A percentile compares a stretch with the other conserved stretches of the same genome.
Conservation (phyloP, 1,140 invertebrate genomes). For the Cyclina sinensis region DNA sequence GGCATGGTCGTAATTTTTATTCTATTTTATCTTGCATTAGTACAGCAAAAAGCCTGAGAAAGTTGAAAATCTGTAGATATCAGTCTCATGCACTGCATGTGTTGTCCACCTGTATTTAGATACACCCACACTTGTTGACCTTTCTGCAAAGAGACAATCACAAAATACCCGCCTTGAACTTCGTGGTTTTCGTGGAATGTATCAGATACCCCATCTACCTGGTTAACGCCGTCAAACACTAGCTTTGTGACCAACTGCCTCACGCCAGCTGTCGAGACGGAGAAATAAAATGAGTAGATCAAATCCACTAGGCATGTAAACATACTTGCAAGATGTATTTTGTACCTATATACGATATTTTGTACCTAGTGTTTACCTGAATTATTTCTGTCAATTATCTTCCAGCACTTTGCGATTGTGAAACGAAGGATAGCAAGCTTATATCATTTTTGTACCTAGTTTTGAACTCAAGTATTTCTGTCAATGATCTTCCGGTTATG, state of each 20-base stretch:
- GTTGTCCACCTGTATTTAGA: background rate
- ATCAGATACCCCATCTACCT: slow-evolving; percentile 10
- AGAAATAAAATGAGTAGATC: slow-evolving; percentile 23
- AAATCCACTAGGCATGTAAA: slow-evolving; percentile 35
- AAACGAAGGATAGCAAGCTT: too few relatives aligned
- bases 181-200: slow-evolving; percentile 5
- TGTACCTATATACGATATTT: too few relatives aligned
- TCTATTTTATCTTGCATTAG: background rate
- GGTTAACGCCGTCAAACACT: background rate
- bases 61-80: background rate
- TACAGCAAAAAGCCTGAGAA: slow-evolving; percentile 25
- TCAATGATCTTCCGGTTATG: too few relatives aligned
- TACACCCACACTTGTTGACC: slow-evolving; percentile 11
- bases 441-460: too few relatives aligned
- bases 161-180: slow-evolving; percentile 1
- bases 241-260: background rate
- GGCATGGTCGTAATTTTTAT: too few relatives aligned
- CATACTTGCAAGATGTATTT: slow-evolving; percentile 2
- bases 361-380: too few relatives aligned
- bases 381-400: too few relatives aligned
- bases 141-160: background rate
- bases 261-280: background rate
- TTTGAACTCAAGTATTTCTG: too few relatives aligned
- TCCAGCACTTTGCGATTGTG: too few relatives aligned
- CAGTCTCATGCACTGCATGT: background rate